Base-by-base conservation (phyloP, 2,888 invertebrate genomes). In the Diarsia rubi region DNA sequence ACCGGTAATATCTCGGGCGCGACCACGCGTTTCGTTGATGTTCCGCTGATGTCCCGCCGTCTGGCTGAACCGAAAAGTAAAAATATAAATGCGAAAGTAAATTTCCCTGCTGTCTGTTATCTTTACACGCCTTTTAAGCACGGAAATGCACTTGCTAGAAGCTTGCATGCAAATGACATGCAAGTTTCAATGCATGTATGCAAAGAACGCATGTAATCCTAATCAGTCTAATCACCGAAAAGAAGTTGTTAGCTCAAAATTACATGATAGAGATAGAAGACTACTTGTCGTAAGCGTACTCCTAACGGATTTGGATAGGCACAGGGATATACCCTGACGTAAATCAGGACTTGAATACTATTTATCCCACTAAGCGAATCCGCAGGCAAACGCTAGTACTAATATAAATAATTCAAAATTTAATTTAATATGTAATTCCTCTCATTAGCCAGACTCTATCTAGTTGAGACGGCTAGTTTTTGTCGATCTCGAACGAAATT, bases 1-100 rank as follows among this genome's bases (percentile, higher is more conserved):
- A 90, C 88, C 90, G 88, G 86, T 86, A 83, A 81, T 84, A 84
- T 75, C 81, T 84, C 89, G 59, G 78, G 77, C 86, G 88, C 83
- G 82, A 27, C 78, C 82, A 85, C 86, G 84, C 86, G 88, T 86
- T 88, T 78, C 78, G 79, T 81, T 82, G 83, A 79, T 82, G 76
- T 80, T 76, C 74, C 78, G 45, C 76, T 82, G 82, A 79, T 82
- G 80, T 79, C 79, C 73, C 78, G 62, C 63, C 42, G 62, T 62
- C 67, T 59, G 54, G n/a, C n/a, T 44, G 31, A 44, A 62, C 16
- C 37, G n/a, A n/a, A 62, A 59, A 31, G 57, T 42, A 42, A 16
- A 62, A 62, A 62, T 42, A 42, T 42, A 37, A 57, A n/a, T 42
- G n/a, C 1, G 16, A n/a, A 37, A 42, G 42, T 42, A n/a, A 42